Conservation (phyloP, 2,888 invertebrate species). For the Oscheius sp. region DNA sequence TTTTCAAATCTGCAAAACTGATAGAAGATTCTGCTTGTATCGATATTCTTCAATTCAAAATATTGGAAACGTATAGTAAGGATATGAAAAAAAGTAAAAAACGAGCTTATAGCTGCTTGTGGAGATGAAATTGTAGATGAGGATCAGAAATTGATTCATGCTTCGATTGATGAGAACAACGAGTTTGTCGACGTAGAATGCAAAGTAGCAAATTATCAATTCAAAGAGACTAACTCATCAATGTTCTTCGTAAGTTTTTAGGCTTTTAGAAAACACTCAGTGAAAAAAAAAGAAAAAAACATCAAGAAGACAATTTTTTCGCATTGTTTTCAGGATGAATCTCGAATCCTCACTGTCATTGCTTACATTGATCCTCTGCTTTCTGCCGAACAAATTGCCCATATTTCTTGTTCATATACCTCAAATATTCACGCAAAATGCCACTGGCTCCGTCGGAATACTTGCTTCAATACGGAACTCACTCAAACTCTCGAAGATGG, state of each 20-base stretch:
- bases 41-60: constrained; percentile 54
- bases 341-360: constrained; percentile 52
- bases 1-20: constrained; percentile 58
- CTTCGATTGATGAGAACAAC: constrained; percentile 54
- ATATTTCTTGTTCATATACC: constrained; percentile 54
- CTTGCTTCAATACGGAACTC: constrained; percentile 52
- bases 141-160: constrained; percentile 58
- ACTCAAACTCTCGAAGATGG: constrained; percentile 29
- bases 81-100: not conserved
- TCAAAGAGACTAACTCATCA: constrained; percentile 37
- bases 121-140: constrained; percentile 56
- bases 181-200: constrained; percentile 60
- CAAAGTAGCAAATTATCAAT: constrained; percentile 50
- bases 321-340: constrained; percentile 58
- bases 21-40: constrained; percentile 58
- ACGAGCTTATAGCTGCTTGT: constrained; percentile 42
- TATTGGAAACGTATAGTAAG: constrained; percentile 55
- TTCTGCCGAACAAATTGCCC: constrained; percentile 54
- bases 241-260: constrained; percentile 45
- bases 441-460: constrained; percentile 56
- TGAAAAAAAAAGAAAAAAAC: not conserved
- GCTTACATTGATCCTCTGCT: constrained; percentile 56
- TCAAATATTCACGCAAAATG: constrained; percentile 42
- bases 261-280: too few relatives aligned
- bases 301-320: not conserved